Conservation (phyloP, 2,888 invertebrate species). For the Pollenia angustigena region DNA sequence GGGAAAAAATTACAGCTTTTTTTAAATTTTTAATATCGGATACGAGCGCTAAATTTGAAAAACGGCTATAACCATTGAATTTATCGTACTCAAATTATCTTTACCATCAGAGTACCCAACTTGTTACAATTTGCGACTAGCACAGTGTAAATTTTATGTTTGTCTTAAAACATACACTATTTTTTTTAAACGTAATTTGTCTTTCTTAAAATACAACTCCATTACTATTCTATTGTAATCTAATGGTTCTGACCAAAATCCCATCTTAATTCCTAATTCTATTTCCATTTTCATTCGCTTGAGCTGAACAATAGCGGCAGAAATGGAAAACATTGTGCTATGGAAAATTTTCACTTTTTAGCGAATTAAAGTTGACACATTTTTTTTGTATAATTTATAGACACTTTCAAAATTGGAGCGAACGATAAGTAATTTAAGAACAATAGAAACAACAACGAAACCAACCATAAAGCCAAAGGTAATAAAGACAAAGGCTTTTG, state of each 20-base stretch:
- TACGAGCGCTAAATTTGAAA: too few species aligned
- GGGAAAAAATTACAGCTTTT: too few species aligned
- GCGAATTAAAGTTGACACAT: neutral
- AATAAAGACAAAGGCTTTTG: neutral
- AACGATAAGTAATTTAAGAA: conserved; percentile 14
- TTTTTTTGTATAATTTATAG: conserved; percentile 3
- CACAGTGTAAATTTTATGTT: too few species aligned
- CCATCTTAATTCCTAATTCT: conserved; percentile 30
- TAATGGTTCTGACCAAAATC: conserved; percentile 41
- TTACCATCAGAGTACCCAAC: too few species aligned
- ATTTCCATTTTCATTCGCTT: conserved; percentile 21
- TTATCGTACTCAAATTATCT: too few species aligned
- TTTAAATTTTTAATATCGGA: too few species aligned
- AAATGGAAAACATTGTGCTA: neutral
- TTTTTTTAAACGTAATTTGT: neutral
- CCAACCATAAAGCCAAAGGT: neutral
- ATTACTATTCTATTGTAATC: neutral
- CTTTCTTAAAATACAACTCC: too few species aligned
- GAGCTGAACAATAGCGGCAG: neutral
- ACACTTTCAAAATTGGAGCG: conserved; percentile 22
- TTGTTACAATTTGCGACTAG: too few species aligned
- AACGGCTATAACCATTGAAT: too few species aligned
- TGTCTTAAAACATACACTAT: neutral
- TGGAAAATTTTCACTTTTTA: conserved; percentile 3
- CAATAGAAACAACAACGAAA: neutral